Base-by-base conservation (phyloP, 2,888 invertebrate genomes). In the Hirudinaria manillensis region DNA sequence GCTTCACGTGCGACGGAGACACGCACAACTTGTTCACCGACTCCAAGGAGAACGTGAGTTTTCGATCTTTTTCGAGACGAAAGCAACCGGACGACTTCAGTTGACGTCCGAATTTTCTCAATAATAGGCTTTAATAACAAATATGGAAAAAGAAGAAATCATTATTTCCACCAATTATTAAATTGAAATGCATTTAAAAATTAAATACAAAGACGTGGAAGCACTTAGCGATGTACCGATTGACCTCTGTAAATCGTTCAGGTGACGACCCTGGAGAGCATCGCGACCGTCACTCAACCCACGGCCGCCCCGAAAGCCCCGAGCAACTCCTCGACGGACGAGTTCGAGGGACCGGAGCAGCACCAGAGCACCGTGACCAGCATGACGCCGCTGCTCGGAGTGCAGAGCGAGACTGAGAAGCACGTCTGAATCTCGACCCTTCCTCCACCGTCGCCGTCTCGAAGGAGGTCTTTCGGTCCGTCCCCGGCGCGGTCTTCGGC, bases 301-400 rank as follows among this genome's bases (percentile, higher is more conserved):
- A 34, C 68, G 36, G 68, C 68, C 32, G 1, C 68, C 2, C 27
- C 61, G 1, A 61, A 27, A 6, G 61, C 29, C 29, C 68, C 32
- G 4, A 68, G 36, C 36, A 36, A 34, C 27, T 68, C 68, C n/a
- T 68, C 72, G 34, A 32, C 24, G 1, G 72, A 72, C 27, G 68
- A 68, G 32, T 68, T 29, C 68, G 68, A 68, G 32, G 68, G 36
- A 36, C 32, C 36, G 16, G 68, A 68, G 36, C 68, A 68, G 27
- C 38, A 72, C 72, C 72, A 72, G 34, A 72, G 45, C 27, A 72
- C 72, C 3, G 72, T 72, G 53, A 72, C 72, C 72, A 72, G 72
- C 34, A 51, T 72, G 55, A 72, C 72, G 1, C 72, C 55, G 29
- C 29, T 72, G 34, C 56, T 72, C 51, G n/a, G 27, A 21, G n/a